A percentile compares a stretch with the other conserved stretches of the same genome.
phyloP scores from a whole-genome alignment of 1,140 invertebrate species.

The Micrasema longulum region DNA sequence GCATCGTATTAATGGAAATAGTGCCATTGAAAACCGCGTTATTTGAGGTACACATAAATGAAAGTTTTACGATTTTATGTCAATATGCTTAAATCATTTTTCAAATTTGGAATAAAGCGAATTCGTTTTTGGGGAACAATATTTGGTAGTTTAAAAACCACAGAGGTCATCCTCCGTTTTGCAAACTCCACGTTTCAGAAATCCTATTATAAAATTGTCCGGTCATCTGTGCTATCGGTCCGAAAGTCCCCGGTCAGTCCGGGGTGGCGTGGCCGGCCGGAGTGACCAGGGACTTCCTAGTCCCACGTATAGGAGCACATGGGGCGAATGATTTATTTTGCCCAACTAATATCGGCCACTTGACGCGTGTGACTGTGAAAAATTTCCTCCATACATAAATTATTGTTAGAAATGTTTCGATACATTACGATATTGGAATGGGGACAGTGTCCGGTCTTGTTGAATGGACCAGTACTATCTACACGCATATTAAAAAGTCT shows the following conservation, averaged over 20 bases:
- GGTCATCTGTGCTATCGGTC: constrained; percentile 65
- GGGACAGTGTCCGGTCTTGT: background rate
- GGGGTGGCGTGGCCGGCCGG: background rate
- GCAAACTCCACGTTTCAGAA: constrained; percentile 42
- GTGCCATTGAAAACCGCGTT: too few species aligned
- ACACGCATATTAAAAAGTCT: too few species aligned
- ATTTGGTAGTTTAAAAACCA: too few species aligned
- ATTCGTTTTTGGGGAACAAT: too few species aligned
- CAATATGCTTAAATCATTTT: too few species aligned
- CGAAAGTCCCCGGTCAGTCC: constrained; percentile 42
- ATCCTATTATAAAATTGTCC: constrained; percentile 68
- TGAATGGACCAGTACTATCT: too few species aligned
- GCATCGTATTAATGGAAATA: too few species aligned
- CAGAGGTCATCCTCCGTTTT: constrained; percentile 38
- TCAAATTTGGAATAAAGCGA: too few species aligned
- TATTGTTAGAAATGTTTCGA: constrained; percentile 45
- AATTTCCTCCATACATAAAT: constrained; percentile 29
- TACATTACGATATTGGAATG: constrained; percentile 20
- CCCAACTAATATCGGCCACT: constrained; percentile 59
- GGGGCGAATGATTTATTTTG: constrained; percentile 60
- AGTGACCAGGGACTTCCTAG: constrained; percentile 37
- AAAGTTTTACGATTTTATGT: too few species aligned
- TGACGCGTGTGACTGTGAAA: constrained; percentile 49
- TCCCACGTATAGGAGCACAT: constrained; percentile 37
- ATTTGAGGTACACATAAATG: too few species aligned